A percentile compares a stretch with the other conserved stretches of the same genome.
These are phyloP conservation scores for Brachionus calyciflorus DNA, from an alignment of 1,140 invertebrate species.

Conservation along the genomic window DNA sequence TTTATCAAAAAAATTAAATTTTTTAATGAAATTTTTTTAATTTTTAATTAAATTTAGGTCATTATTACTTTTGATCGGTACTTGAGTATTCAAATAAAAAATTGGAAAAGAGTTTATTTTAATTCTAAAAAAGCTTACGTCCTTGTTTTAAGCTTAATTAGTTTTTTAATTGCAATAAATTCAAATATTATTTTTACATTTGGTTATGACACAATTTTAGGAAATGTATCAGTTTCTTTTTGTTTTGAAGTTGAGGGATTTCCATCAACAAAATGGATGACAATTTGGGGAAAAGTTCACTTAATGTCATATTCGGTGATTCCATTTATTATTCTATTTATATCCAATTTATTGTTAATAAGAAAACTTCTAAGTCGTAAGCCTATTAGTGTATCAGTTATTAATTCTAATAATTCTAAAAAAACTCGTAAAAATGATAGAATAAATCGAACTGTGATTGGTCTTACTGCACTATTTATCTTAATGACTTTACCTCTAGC, in stretches of 20 bases:
- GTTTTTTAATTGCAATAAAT: neutral
- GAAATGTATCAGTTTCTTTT: neutral
- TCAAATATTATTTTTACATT: conserved; percentile 28
- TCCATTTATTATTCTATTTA: conserved; percentile 8
- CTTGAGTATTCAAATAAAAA: conserved; percentile 34
- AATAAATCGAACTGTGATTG: conserved; percentile 9
- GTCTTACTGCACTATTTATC: conserved; percentile 23
- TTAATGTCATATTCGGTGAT: conserved; percentile 8
- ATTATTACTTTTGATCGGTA: conserved; percentile 11
- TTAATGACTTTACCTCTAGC: conserved; percentile 4
- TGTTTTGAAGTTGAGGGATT: conserved; percentile 10
- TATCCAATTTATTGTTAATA: neutral
- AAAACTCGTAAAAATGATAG: neutral
- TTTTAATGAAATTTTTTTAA: neutral
- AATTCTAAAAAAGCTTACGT: neutral
- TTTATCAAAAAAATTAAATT: neutral
- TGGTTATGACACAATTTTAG: neutral
- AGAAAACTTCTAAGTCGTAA: neutral
- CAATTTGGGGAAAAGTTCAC: conserved; percentile 27
- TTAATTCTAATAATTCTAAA: neutral
- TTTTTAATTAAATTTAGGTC: neutral
- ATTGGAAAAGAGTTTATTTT: conserved; percentile 28
- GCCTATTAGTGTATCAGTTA: neutral
- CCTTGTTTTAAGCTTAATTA: neutral
- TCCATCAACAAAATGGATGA: conserved; percentile 29